These are phyloP conservation scores for Siphamia tubifer DNA, from an alignment of 2,113 vertebrate species.

Conservation along the genomic window DNA sequence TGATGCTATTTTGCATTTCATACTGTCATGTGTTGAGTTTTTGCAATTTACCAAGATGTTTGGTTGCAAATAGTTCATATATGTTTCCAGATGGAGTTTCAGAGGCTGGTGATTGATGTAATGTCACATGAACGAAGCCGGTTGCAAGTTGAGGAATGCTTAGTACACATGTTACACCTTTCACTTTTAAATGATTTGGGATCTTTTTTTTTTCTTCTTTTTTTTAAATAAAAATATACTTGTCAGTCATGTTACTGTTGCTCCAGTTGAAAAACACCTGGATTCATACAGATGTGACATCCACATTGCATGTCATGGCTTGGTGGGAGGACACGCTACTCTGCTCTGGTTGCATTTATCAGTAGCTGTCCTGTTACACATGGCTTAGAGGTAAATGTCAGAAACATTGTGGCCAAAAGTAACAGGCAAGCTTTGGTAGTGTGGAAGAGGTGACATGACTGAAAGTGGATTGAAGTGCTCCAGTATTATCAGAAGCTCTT, in stretches of 20 bases:
- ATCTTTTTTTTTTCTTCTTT: background rate
- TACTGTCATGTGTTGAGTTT: background rate
- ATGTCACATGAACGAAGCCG: background rate
- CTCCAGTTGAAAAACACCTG: too few relatives aligned
- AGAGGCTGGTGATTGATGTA: background rate
- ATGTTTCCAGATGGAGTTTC: background rate
- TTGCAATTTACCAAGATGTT: background rate
- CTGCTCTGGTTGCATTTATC: slow-evolving; percentile 11
- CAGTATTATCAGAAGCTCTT: slow-evolving; percentile 25
- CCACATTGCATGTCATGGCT: background rate
- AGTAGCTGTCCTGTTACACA: slow-evolving; percentile 12
- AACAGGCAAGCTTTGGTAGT: background rate
- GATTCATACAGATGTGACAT: background rate
- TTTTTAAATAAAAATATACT: too few relatives aligned
- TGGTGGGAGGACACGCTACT: background rate
- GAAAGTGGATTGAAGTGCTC: background rate
- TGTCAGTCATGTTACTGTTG: background rate
- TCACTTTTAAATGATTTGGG: background rate
- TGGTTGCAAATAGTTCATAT: background rate
- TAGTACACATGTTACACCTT: background rate
- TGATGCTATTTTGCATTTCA: background rate
- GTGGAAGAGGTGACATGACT: background rate
- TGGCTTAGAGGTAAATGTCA: background rate
- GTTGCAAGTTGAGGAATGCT: background rate
- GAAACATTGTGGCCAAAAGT: background rate